Evolutionary conservation across 2,113 vertebrate species (phyloP).

Genomic region (Apeltes quadracus): DNA sequence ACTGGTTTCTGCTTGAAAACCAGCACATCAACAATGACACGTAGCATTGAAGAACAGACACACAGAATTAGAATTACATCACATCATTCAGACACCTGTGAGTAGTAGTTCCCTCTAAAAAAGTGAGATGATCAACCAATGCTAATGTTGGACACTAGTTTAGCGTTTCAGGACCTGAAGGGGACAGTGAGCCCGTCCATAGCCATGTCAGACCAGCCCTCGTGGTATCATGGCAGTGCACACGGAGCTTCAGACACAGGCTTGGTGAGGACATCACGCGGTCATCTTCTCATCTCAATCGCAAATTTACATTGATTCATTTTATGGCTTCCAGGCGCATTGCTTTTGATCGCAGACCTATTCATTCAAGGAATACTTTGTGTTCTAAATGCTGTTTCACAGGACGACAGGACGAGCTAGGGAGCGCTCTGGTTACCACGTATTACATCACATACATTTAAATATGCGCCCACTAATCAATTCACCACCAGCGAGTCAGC

Average conservation of each 20-base stretch:
- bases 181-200: not conserved
- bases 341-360: not conserved
- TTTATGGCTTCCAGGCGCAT: not conserved
- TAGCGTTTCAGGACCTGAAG: not conserved
- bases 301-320: constrained; percentile 3
- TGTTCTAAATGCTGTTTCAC: not conserved
- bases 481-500: constrained; percentile 27
- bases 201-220: no score
- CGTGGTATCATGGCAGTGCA: no score
- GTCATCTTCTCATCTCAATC: not conserved
- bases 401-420: not conserved
- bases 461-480: constrained; percentile 36
- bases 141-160: not conserved
- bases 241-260: no score
- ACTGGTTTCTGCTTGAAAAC: constrained; percentile 13
- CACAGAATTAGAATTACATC: constrained; percentile 13
- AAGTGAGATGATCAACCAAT: not conserved
- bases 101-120: not conserved
- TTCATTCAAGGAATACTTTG: not conserved
- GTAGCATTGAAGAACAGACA: not conserved
- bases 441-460: constrained; percentile 8
- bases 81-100: not conserved
- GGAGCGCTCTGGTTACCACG: constrained; percentile 9
- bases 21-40: constrained; percentile 30
- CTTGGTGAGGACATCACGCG: no score